These are phyloP conservation scores for Parauchenoglanis punctatus DNA, from an alignment of 2,797 vertebrate species.

Conservation along the genomic window DNA sequence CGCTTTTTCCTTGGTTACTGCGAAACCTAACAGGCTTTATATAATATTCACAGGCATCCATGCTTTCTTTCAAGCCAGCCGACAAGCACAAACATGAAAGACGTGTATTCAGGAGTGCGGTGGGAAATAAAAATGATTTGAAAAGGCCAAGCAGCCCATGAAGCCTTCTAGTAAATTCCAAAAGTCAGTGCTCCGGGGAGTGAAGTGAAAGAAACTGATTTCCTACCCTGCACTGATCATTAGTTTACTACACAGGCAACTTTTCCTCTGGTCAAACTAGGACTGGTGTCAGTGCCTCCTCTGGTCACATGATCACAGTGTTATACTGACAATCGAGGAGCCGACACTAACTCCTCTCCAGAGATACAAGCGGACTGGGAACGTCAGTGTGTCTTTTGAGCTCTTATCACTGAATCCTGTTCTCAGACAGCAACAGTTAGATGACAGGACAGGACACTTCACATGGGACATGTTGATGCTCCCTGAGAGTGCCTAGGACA, in stretches of 20 bases:
- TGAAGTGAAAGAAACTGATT: conserved; percentile 17
- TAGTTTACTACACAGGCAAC: conserved; percentile 26
- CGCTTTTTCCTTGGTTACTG: neutral
- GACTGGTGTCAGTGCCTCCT: neutral
- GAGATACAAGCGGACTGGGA: conserved; percentile 45
- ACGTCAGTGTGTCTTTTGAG: conserved; percentile 27
- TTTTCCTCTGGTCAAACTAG: neutral
- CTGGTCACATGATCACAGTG: neutral
- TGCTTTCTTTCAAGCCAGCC: neutral
- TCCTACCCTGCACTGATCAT: conserved; percentile 20
- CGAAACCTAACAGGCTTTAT: neutral
- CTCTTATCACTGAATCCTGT: conserved; percentile 48
- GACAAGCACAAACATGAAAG: conserved; percentile 43
- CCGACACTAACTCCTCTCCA: conserved; percentile 41
- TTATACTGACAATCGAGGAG: conserved; percentile 14
- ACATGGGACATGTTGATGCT: conserved; percentile 29
- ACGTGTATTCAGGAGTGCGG: neutral
- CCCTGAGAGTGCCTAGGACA: conserved; percentile 19
- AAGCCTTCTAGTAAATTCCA: conserved; percentile 35
- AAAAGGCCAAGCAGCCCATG: conserved; percentile 32
- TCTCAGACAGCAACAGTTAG: neutral
- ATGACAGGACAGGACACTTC: conserved; percentile 24
- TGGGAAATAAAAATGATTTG: conserved; percentile 20
- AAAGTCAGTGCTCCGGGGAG: conserved; percentile 30
- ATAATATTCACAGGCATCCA: neutral